Evolutionary conservation across 2,888 invertebrate species (phyloP), one percentile per base, ranked within the genome.

Genomic region (Sarcophaga carnaria): DNA sequence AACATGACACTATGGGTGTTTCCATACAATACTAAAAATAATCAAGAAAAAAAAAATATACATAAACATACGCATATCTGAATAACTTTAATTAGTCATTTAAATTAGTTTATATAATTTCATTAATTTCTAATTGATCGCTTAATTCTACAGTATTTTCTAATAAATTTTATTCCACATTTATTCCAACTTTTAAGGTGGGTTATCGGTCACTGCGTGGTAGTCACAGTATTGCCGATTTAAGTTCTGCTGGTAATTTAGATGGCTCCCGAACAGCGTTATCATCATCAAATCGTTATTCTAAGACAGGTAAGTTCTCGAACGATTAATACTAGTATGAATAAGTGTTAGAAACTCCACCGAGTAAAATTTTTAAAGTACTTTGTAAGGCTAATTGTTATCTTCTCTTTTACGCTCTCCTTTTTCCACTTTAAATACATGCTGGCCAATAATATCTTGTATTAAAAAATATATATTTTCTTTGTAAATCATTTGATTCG

Each of bases 151-250:
- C 49, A 47, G 4, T 17, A 54, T 54, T 54, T 62, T 25, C 47
- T 3, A 76, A 27, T 78, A 47, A 54, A 78, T 66, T 64, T 54
- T 60, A 8, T 66, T 11, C 49, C 8, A 11, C 60, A 4, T 70
- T 12, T 49, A 5, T 14, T 74, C 62, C 20, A 66, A 60, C 14
- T 69, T 85, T 85, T 20, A 91, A 97, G 97, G 96, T 97, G 90
- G 96, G 97, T 83, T 96, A 96, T 93, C 95, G 96, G 87, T 97
- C 97, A 63, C 94, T 98, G 85, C 97, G 97, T 91, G 95, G 96
- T 90, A 97, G 97, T 92, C 97, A 97, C 92, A 97, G 97, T 85
- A 97, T 97, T 86, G 96, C 96, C 88, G 98, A 98, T 92, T 94
- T 98, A 45, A 97, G 97, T 89, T 96, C 97, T 91, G 95, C 95